Percentiles rank a stretch among this genome's conserved stretches.
Conservation (phyloP, 2,113 vertebrate genomes). For the Acrocephalus kingi region DNA sequence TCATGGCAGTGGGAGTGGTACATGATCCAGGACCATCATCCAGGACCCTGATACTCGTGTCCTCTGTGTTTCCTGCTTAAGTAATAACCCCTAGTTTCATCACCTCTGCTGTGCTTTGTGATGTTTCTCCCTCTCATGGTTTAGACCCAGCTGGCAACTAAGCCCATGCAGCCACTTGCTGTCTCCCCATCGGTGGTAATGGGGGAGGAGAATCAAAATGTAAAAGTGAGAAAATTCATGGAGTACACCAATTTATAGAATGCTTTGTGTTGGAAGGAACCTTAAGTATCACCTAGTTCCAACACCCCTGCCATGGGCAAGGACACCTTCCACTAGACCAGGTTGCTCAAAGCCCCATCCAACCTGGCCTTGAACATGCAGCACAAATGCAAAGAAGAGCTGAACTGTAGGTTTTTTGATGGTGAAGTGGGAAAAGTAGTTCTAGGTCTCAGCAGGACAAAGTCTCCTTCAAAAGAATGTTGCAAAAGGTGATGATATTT, state of each 20-base stretch:
- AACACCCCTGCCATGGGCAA: neutral
- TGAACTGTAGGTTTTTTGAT: neutral
- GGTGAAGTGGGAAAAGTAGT: neutral
- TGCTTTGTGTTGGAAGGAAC: neutral
- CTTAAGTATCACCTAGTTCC: neutral
- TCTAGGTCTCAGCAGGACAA: neutral
- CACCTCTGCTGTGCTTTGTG: neutral
- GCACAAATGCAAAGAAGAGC: neutral
- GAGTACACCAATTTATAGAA: neutral
- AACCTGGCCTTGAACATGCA: neutral
- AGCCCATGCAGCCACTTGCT: neutral
- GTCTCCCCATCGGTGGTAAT: rapidly evolving
- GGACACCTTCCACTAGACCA: neutral
- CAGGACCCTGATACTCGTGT: neutral
- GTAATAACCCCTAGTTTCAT: neutral
- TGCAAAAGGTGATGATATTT: neutral
- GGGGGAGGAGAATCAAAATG: neutral
- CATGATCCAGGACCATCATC: neutral
- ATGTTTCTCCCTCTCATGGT: neutral
- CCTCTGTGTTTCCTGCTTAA: neutral
- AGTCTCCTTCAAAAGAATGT: neutral
- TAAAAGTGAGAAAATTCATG: neutral
- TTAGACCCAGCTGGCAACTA: neutral
- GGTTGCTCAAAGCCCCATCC: neutral
- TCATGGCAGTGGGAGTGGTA: neutral